Evolutionary conservation across 2,113 vertebrate species (phyloP).

Genomic region (Callorhinus ursinus): DNA sequence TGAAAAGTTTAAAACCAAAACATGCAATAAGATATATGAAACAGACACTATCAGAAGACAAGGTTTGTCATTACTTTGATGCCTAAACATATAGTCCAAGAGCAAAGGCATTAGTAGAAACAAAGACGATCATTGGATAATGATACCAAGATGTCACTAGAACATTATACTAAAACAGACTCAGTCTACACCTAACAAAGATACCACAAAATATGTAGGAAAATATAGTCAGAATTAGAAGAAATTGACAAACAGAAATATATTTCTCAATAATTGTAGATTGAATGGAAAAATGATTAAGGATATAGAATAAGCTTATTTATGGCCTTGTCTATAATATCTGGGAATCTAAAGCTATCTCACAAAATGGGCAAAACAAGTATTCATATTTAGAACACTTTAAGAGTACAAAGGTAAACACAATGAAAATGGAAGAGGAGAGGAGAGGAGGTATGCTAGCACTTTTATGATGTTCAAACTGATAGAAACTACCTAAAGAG

Average conservation of each 20-base stretch:
- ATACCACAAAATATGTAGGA: neutral
- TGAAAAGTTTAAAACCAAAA: neutral
- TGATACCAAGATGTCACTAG: neutral
- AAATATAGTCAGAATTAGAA: neutral
- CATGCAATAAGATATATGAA: neutral
- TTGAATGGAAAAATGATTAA: neutral
- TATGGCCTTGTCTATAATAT: neutral
- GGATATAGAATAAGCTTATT: neutral
- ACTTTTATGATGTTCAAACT: neutral
- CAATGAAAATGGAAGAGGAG: neutral
- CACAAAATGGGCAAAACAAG: neutral
- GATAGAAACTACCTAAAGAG: neutral
- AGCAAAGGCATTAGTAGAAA: neutral
- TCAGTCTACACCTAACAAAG: neutral
- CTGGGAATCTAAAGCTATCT: neutral
- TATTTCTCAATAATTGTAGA: neutral
- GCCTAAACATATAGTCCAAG: neutral
- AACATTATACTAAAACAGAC: neutral
- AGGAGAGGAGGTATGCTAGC: neutral
- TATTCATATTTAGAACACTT: neutral
- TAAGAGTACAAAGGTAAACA: neutral
- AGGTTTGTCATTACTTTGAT: neutral
- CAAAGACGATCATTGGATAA: neutral
- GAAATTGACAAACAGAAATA: neutral
- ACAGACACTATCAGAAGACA: neutral